A percentile compares a stretch with the other conserved stretches of the same genome.
Conservation (phyloP, 2,113 vertebrate species). For the Lutjanus erythropterus region DNA sequence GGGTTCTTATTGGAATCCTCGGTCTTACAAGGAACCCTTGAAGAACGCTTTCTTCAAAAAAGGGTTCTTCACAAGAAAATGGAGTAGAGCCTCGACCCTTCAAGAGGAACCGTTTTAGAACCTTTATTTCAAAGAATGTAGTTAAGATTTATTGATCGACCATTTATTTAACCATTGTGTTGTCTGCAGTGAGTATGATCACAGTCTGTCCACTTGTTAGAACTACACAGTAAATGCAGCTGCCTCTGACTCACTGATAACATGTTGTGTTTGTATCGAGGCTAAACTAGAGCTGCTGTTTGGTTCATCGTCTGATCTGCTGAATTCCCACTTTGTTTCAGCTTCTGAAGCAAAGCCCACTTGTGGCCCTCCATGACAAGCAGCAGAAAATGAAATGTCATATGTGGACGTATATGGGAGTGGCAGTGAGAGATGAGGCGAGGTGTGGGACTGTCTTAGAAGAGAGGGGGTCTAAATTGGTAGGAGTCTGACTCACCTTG, state of each 20-base stretch:
- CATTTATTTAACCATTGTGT: background rate
- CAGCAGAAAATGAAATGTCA: conserved; percentile 62
- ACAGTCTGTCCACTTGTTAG: background rate
- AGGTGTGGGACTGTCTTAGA: conserved; percentile 56
- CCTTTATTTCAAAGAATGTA: too few relatives aligned
- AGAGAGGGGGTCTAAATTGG: conserved; percentile 65
- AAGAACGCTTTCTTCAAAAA: too few relatives aligned
- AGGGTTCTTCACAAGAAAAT: too few relatives aligned
- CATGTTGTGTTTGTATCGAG: conserved; percentile 4
- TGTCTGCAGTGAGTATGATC: background rate
- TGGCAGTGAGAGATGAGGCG: conserved; percentile 67
- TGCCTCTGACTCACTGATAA: conserved; percentile 3
- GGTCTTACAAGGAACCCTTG: too few relatives aligned
- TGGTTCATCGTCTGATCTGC: conserved; percentile 49
- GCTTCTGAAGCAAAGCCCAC: conserved; percentile 35
- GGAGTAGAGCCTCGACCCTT: too few relatives aligned
- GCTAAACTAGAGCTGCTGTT: conserved; percentile 35
- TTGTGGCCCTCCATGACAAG: conserved; percentile 42
- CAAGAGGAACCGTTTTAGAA: too few relatives aligned
- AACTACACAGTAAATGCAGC: conserved; percentile 10
- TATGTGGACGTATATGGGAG: conserved; percentile 54
- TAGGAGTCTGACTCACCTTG: conserved; percentile 76
- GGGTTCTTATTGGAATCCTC: too few relatives aligned
- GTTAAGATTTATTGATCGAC: background rate
- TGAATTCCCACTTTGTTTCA: conserved; percentile 60